phyloP scores from a whole-genome alignment of 2,797 vertebrate species.

The Lepilemur ruficaudatus region DNA sequence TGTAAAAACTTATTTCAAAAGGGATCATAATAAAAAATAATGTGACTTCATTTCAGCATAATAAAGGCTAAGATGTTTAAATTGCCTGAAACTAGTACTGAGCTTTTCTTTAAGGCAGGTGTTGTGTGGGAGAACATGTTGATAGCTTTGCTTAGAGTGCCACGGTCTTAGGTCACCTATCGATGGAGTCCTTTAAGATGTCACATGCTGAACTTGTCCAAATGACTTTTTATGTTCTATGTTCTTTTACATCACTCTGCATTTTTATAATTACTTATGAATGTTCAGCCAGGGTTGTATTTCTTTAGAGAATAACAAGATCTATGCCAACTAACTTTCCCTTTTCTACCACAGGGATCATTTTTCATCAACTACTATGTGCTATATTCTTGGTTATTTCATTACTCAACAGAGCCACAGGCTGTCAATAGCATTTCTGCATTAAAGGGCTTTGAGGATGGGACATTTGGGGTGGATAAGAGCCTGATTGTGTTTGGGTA shows the following conservation, averaged over 20 bases:
- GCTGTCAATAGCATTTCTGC: background rate
- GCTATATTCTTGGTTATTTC: background rate
- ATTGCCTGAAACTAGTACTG: background rate
- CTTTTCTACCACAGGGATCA: background rate
- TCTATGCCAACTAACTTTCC: background rate
- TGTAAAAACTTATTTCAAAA: slow-evolving; percentile 22
- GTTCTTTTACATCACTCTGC: background rate
- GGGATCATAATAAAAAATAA: slow-evolving; percentile 13
- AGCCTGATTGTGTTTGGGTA: background rate
- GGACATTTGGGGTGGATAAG: background rate
- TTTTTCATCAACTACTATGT: background rate
- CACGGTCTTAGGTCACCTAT: background rate
- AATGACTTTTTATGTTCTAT: background rate
- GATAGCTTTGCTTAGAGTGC: background rate
- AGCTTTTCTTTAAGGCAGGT: background rate
- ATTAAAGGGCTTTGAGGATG: background rate
- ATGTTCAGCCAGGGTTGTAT: background rate
- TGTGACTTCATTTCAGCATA: slow-evolving; percentile 16
- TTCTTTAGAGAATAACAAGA: slow-evolving; percentile 17
- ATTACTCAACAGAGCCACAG: background rate
- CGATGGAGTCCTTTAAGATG: background rate
- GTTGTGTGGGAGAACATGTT: background rate
- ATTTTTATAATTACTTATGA: background rate
- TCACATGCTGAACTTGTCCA: background rate
- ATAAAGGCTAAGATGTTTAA: background rate